phyloP scores from a whole-genome alignment of 2,113 vertebrate species.

The Tachycineta bicolor region DNA sequence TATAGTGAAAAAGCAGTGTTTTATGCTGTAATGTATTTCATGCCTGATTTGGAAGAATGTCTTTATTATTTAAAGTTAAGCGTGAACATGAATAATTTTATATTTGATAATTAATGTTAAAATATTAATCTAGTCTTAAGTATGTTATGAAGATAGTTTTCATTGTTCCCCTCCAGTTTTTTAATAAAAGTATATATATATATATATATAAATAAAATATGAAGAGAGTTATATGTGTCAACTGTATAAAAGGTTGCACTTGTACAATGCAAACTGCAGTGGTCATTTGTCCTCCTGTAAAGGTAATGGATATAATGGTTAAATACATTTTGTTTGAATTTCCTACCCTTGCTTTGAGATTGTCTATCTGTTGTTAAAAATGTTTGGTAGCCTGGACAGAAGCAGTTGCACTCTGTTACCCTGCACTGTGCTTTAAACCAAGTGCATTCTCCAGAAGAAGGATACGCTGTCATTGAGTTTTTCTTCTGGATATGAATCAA shows the following conservation, averaged over 20 bases:
- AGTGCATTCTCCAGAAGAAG: neutral
- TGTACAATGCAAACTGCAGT: accelerated
- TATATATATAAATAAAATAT: neutral
- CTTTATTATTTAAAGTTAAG: conserved; percentile 23
- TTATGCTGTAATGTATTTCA: neutral
- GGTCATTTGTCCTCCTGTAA: neutral
- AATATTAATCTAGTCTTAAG: neutral
- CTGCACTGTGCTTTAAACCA: neutral
- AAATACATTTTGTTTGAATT: neutral
- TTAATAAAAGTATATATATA: neutral
- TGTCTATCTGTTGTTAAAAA: no score
- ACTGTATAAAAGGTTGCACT: neutral
- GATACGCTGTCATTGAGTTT: neutral
- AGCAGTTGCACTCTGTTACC: neutral
- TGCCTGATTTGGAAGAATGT: neutral
- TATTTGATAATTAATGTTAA: conserved; percentile 9
- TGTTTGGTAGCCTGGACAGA: neutral
- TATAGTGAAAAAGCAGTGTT: neutral
- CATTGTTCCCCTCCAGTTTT: neutral
- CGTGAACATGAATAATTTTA: neutral
- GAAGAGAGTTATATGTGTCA: neutral
- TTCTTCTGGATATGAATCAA: neutral
- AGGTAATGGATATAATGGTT: neutral
- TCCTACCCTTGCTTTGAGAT: accelerated
- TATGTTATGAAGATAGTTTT: neutral